Percentiles rank a stretch among this genome's conserved stretches.
These are phyloP conservation scores for Clostera curtula DNA, from an alignment of 2,888 invertebrate genomes.

Conservation along the genomic window DNA sequence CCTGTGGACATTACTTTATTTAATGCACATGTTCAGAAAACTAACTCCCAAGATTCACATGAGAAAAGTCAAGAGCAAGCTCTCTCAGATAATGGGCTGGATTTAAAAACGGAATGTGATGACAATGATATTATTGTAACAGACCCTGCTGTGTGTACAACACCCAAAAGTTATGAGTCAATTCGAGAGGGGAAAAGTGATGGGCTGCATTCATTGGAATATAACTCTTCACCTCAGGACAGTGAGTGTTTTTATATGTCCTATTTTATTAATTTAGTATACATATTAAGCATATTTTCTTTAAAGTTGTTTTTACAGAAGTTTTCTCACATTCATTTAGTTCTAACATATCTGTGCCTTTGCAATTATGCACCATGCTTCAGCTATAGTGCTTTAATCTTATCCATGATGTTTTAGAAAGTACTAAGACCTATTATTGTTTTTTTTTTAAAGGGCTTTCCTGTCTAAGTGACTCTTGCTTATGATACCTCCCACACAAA, in stretches of 20 bases:
- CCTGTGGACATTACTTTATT: slow-evolving; percentile 48
- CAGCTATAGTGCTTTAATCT: too few relatives aligned
- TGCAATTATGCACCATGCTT: too few relatives aligned
- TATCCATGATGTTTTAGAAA: too few relatives aligned
- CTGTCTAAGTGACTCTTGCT: too few relatives aligned
- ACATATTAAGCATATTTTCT: not conserved
- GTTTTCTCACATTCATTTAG: too few relatives aligned
- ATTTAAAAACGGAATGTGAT: slow-evolving; percentile 66
- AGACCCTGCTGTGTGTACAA: slow-evolving; percentile 58
- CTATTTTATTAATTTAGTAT: not conserved
- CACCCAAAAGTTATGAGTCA: slow-evolving; percentile 50
- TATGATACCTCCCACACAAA: too few relatives aligned
- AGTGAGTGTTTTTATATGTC: slow-evolving; percentile 46
- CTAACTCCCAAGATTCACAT: slow-evolving; percentile 32
- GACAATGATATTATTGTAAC: slow-evolving; percentile 63
- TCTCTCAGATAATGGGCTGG: slow-evolving; percentile 36
- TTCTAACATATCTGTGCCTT: too few relatives aligned
- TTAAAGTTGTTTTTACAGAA: too few relatives aligned
- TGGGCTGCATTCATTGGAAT: slow-evolving; percentile 43
- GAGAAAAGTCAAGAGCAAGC: slow-evolving; percentile 43
- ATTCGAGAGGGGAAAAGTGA: slow-evolving; percentile 51
- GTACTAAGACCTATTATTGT: too few relatives aligned
- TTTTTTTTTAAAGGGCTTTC: too few relatives aligned
- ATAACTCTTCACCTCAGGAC: slow-evolving; percentile 57
- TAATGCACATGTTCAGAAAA: slow-evolving; percentile 39